Evolutionary conservation across 2,113 vertebrate genomes (phyloP), one percentile per base, ranked within the genome.

Genomic region (Pterocles orientalis): DNA sequence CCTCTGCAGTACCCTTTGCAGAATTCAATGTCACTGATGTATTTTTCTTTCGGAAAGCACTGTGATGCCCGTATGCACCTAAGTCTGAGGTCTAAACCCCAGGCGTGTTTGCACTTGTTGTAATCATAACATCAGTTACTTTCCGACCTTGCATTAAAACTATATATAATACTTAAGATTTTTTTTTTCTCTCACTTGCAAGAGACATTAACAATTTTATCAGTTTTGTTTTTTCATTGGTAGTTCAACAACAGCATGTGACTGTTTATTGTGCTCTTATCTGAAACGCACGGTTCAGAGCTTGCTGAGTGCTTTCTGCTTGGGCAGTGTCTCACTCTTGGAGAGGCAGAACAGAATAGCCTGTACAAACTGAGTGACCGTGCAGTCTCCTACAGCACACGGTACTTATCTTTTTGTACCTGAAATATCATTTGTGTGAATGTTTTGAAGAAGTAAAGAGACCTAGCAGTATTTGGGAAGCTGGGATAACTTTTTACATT

Each of bases 21-120:
- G 50, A 84, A n/a, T 79, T 66, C 39, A 45, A 1, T 43, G 41
- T 36, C 3, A 2, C 21, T 34, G 64, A 34, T 3, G 10, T 10
- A 14, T 28, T 29, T 73, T 50, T 51, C 14, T 16, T 23, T 11
- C 21, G 48, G 62, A 45, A 71, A 76, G 28, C 51, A 45, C 8
- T 2, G 2, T 68, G 43, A 10, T 72, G 14, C 34, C 64, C 77
- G 19, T 24, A 7, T 31, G 12, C 0, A 0, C 0, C 0, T 10
- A 71, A 23, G 39, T 53, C 43, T 84, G 62, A 23, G 12, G 48
- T 64, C 69, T 25, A 28, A 53, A 64, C 24, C 18, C 12, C 7
- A 29, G 36, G 47, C 15, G 39, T 11, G 6, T 65, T 56, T 92
- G 45, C 26, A 8, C 16, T 78, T 84, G 7, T 69, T 93, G 53